Evolutionary conservation across 1,140 invertebrate species (phyloP), one percentile per base, ranked within the genome.

Genomic region (Drosophila rhopaloa): DNA sequence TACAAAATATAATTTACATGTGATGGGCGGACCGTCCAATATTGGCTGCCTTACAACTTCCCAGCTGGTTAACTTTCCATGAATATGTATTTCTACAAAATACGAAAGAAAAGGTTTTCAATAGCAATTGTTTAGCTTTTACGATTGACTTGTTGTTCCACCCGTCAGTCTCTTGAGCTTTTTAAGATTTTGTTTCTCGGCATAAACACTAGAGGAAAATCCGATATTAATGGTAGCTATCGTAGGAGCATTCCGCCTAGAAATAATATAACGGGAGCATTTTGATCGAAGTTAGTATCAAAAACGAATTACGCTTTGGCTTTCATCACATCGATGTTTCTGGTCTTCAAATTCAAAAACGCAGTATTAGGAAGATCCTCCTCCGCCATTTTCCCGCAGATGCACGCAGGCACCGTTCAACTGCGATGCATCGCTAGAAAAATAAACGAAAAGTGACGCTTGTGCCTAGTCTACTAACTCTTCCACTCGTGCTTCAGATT

Each of bases 401-500:
- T 77, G 78, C 72, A 65, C 76, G 72, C 90, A 91, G 90, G 90
- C 67, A 91, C 90, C 76, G 90, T 32, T 91, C 90, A 90, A 91
- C 90, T 91, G 85, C 72, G 70, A 59, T 63, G 76, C 77, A 88
- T 78, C 62, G 85, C 90, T 91, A 78, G 14, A 48, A 82, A 86
- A 86, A 81, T 53, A 79, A 79, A 83, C 76, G 57, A 65, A 79
- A 88, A 72, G 73, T 76, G 53, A 57, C 76, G 57, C 38, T 43
- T 19, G 46, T 43, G 13, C 60, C 60, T 51, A 44, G 46, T 65
- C 60, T 67, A 68, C 46, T 40, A 65, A 46, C 67, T 70, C 35
- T 35, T 16, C 71, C 65, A 61, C 32, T 40, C 62, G 54, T 46
- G 43, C 19, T 37, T 14, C 37, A 27, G 55, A 10, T 46, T 53